Evolutionary conservation across 92 coral and sea anemone species (phyloP).

Genomic region (Palythoa heliodiscus): DNA sequence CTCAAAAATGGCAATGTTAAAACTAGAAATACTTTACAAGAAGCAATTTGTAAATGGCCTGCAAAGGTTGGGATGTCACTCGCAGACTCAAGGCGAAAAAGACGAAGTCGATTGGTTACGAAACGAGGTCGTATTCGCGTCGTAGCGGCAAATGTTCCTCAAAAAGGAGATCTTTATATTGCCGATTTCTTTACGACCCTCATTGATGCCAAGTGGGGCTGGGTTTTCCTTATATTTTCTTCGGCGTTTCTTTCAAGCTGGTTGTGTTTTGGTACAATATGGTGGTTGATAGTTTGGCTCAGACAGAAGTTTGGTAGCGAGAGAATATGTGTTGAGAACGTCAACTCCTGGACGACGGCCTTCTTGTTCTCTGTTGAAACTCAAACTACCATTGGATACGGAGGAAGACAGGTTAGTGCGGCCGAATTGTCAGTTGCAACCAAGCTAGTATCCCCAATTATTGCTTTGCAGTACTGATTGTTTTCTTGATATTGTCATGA

Average conservation of each 20-base stretch:
- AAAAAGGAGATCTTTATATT: conserved; percentile 68
- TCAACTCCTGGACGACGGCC: conserved; percentile 89
- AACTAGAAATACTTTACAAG: conserved; percentile 25
- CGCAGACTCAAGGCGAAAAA: conserved; percentile 12
- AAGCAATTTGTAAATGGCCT: conserved; percentile 48
- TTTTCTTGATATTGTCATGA: too few relatives aligned
- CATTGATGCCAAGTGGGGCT: conserved; percentile 88
- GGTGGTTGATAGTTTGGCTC: conserved; percentile 78
- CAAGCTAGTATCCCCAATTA: background rate
- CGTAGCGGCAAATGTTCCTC: conserved; percentile 71
- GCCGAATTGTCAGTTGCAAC: too few relatives aligned
- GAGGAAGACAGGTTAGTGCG: conserved; percentile 90
- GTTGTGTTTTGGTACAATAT: conserved; percentile 84
- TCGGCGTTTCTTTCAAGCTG: conserved; percentile 86
- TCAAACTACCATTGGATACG: conserved; percentile 97
- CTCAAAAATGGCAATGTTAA: conserved; percentile 33
- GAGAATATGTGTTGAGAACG: conserved; percentile 82
- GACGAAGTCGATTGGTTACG: conserved; percentile 64
- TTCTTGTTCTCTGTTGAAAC: conserved; percentile 95
- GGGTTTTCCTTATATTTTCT: conserved; percentile 74
- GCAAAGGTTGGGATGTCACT: conserved; percentile 38
- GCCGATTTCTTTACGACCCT: conserved; percentile 89
- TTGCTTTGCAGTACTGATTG: too few relatives aligned
- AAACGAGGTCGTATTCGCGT: conserved; percentile 75
- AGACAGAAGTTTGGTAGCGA: conserved; percentile 53